These are phyloP conservation scores for Dioctria linearis DNA, from an alignment of 2,888 invertebrate species.

Conservation along the genomic window DNA sequence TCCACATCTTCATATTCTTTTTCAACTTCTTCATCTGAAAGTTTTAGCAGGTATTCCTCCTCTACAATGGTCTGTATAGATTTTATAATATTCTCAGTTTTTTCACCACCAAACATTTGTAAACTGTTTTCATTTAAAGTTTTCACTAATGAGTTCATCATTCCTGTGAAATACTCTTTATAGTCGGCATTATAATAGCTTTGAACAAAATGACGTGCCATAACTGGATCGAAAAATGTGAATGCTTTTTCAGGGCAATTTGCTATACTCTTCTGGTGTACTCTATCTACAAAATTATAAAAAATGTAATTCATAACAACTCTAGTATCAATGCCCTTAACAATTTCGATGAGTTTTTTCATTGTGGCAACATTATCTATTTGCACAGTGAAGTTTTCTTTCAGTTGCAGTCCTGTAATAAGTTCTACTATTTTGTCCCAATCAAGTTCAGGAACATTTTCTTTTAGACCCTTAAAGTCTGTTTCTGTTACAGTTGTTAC, in stretches of 20 bases:
- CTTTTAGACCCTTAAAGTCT: slow-evolving; percentile 18
- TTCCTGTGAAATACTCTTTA: slow-evolving; percentile 6
- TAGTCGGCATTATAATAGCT: slow-evolving; percentile 28
- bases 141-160: slow-evolving; percentile 44
- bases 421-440: slow-evolving; percentile 22
- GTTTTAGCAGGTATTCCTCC: slow-evolving; percentile 22
- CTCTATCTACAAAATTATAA: slow-evolving; percentile 30
- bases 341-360: slow-evolving; percentile 12
- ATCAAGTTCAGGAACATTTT: slow-evolving; percentile 23
- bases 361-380: slow-evolving; percentile 2
- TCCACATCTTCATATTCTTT: slow-evolving; percentile 16
- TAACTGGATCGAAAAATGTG: slow-evolving; percentile 13
- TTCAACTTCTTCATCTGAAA: slow-evolving; percentile 15
- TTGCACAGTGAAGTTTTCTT: slow-evolving; percentile 5
- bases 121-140: slow-evolving; percentile 10
- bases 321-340: background rate
- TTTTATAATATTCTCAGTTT: slow-evolving; percentile 28
- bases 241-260: slow-evolving; percentile 43
- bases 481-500: background rate
- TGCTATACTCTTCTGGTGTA: slow-evolving; percentile 27
- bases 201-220: slow-evolving; percentile 24
- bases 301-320: slow-evolving; percentile 29
- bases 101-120: slow-evolving; percentile 29
- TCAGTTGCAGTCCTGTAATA: background rate
- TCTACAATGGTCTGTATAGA: slow-evolving; percentile 36